Base-by-base conservation (phyloP, 2,888 invertebrate species). In the Apoderus coryli region DNA sequence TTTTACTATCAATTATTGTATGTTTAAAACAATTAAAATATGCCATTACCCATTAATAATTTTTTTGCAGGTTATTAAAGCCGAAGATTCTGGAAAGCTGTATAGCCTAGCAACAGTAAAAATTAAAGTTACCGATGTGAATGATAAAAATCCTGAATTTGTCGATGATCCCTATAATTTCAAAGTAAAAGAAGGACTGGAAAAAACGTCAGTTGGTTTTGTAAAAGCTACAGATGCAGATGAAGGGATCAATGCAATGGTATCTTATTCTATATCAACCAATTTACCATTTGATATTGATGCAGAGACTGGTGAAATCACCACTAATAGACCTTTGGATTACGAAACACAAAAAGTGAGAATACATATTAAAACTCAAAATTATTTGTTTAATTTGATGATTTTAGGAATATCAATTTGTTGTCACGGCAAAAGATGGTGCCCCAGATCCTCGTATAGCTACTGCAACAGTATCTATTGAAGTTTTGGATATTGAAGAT, bases 81-180 rank as follows among this genome's bases (percentile, higher is more conserved):
- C 88, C 0, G 85, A 85, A 56, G 89, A 89, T 50, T 75, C 78
- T 13, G 86, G 85, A 2, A 81, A 78, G 25, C 56, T 88, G 19
- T 72, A 77, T 0, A 81, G 77, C 44, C 82, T 79, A 2, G 78
- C 84, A 0, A 84, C 81, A 0, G 80, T 89, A 0, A 85, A 86
- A 46, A 80, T 90, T 32, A 79, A 78, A 50, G 82, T 90, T 2
- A 84, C 85, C 0, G 90, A 90, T 46, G 84, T 88, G 37, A 89
- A 89, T 50, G 89, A 90, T 49, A 85, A 88, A 47, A 88, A 86
- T 53, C 89, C 89, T 0, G 81, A 80, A 49, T 90, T 89, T 48
- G 72, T 80, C n/a, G 69, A 67, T 11, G 65, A 79, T 39, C 81
- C 84, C 0, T 89, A 89, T 47, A 61, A 69, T 22, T 89, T 89